These are phyloP conservation scores for Melanocharis versteri DNA, from an alignment of 2,113 vertebrate species.

Conservation along the genomic window DNA sequence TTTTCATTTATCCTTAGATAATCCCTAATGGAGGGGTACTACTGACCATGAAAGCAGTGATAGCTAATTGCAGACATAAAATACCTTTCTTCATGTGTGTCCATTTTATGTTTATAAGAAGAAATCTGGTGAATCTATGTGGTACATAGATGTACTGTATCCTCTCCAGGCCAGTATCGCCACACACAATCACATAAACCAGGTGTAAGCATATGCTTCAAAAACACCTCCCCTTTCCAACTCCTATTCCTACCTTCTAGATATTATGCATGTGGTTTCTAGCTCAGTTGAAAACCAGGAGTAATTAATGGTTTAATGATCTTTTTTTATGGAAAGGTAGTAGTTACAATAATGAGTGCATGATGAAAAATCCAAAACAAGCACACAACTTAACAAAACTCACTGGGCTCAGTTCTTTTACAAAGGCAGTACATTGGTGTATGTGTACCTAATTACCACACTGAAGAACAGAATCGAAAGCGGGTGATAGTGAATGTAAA, in stretches of 20 bases:
- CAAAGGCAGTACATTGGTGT: not conserved
- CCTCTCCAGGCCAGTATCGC: not conserved
- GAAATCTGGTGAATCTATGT: not conserved
- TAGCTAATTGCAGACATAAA: not conserved
- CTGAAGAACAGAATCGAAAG: not conserved
- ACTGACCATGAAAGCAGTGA: not conserved
- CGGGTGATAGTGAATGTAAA: not conserved
- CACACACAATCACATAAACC: not conserved
- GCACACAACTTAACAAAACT: not conserved
- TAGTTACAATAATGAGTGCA: not conserved
- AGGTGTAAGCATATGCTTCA: not conserved
- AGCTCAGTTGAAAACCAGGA: not conserved
- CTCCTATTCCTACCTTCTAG: not conserved
- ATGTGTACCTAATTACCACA: rapidly evolving
- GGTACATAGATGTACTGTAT: not conserved
- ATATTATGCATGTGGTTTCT: not conserved
- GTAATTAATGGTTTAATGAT: not conserved
- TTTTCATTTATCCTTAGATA: not conserved
- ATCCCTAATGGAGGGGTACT: not conserved
- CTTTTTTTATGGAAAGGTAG: not conserved
- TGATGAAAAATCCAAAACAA: not conserved
- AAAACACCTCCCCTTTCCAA: not conserved
- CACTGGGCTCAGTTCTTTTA: not conserved
- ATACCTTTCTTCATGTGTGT: not conserved
- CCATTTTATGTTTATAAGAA: not conserved